Evolutionary conservation across 2,113 vertebrate genomes (phyloP).

Genomic region (Aptenodytes patagonicus): DNA sequence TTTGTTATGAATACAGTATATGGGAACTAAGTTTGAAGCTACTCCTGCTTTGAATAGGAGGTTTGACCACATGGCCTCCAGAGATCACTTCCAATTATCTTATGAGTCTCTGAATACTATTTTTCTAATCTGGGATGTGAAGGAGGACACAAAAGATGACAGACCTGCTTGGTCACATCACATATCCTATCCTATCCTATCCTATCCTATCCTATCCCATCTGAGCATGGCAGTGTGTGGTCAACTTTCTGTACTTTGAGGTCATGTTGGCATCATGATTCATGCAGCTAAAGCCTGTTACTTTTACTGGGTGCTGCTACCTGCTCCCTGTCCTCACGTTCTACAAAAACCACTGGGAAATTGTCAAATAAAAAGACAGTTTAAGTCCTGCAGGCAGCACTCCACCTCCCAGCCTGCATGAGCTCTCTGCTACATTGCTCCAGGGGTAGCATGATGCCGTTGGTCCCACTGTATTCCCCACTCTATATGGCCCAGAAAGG

Average conservation of each 20-base stretch:
- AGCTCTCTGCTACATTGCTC: background rate
- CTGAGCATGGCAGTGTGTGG: background rate
- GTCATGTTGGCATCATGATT: background rate
- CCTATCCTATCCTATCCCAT: background rate
- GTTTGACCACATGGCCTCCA: background rate
- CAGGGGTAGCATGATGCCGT: fast-evolving
- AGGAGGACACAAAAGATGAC: background rate
- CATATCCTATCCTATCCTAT: background rate
- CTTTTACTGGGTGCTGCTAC: background rate
- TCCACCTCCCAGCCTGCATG: background rate
- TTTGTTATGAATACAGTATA: background rate
- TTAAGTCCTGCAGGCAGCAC: background rate
- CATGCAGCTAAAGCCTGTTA: background rate
- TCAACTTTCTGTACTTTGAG: background rate
- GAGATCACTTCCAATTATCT: background rate
- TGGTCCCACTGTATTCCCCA: background rate
- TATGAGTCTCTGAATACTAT: background rate
- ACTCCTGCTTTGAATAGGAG: background rate
- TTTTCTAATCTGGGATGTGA: background rate
- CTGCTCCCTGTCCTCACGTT: background rate
- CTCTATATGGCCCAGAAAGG: background rate
- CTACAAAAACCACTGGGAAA: background rate
- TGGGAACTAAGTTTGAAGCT: background rate
- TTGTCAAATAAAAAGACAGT: background rate
- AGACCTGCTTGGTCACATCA: background rate